Conservation (phyloP, 1,140 invertebrate genomes). For the Drosophila nikananu region DNA sequence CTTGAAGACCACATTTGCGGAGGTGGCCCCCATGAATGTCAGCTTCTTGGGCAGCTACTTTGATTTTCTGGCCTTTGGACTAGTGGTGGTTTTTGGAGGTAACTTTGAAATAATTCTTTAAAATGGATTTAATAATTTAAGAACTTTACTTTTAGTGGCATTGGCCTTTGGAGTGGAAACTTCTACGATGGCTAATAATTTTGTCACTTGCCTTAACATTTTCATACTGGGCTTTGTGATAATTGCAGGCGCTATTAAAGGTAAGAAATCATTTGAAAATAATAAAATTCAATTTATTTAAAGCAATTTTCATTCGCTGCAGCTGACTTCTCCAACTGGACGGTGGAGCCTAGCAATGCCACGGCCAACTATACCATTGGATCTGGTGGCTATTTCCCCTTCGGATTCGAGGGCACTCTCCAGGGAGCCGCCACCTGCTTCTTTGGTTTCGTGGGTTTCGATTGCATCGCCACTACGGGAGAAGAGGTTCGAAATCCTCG, state of each 20-base stretch:
- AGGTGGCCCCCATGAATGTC: constrained; percentile 87
- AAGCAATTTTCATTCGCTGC: too few relatives aligned
- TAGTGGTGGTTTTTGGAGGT: constrained; percentile 88
- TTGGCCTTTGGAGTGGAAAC: constrained; percentile 94
- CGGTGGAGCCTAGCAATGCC: constrained; percentile 42
- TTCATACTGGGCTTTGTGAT: constrained; percentile 93
- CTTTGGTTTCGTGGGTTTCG: constrained; percentile 98
- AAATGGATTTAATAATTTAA: background rate
- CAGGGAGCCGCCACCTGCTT: constrained; percentile 96
- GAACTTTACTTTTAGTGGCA: constrained; percentile 76
- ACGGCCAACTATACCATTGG: constrained; percentile 68
- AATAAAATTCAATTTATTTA: too few relatives aligned
- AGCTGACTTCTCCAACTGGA: constrained; percentile 63
- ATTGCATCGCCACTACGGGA: constrained; percentile 91
- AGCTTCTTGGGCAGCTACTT: constrained; percentile 88
- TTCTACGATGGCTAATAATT: constrained; percentile 93
- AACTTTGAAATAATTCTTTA: constrained; percentile 12
- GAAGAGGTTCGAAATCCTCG: constrained; percentile 94
- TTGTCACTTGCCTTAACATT: constrained; percentile 94
- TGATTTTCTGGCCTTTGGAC: constrained; percentile 88
- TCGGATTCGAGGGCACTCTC: constrained; percentile 88
- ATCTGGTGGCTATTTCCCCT: constrained; percentile 89
- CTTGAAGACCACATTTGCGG: constrained; percentile 83
- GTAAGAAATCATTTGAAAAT: constrained; percentile 81
- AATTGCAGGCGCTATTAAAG: constrained; percentile 91